A percentile compares a stretch with the other conserved stretches of the same genome.
phyloP scores from a whole-genome alignment of 2,797 vertebrate genomes.

The Eospalax fontanierii region DNA sequence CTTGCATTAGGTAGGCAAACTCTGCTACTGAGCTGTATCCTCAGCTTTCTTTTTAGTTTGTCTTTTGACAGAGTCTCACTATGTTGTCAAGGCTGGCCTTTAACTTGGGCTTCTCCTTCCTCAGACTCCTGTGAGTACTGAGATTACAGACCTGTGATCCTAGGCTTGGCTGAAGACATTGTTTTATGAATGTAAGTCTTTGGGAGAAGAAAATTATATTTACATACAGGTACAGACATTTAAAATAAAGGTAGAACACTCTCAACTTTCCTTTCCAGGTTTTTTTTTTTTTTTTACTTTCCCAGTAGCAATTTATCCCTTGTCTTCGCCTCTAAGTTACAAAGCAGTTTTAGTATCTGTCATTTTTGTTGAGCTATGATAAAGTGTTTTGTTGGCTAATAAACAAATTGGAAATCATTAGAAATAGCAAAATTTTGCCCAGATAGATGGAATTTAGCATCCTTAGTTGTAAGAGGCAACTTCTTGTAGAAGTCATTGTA shows the following conservation, averaged over 20 bases:
- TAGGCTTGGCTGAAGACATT: background rate
- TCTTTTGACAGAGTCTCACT: background rate
- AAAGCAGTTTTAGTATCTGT: slow-evolving; percentile 9
- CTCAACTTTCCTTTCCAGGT: slow-evolving; percentile 50
- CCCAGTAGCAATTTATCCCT: background rate
- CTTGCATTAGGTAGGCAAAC: background rate
- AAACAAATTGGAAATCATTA: slow-evolving; percentile 40
- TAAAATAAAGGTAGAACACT: slow-evolving; percentile 54
- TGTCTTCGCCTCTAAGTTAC: background rate
- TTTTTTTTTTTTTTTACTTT: slow-evolving; percentile 13
- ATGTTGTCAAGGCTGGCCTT: background rate
- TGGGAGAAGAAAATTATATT: background rate
- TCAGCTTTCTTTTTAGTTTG: background rate
- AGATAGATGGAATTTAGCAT: slow-evolving; percentile 32
- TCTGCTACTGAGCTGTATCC: background rate
- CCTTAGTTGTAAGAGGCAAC: slow-evolving; percentile 50
- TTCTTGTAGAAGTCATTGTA: slow-evolving; percentile 31
- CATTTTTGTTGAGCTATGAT: slow-evolving; percentile 7
- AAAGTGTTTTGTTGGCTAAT: slow-evolving; percentile 39
- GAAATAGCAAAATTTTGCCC: slow-evolving; percentile 43
- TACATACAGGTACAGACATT: slow-evolving; percentile 46
- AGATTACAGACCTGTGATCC: background rate
- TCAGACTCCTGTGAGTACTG: background rate
- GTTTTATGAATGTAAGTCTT: background rate
- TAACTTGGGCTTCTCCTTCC: background rate